These are phyloP conservation scores for Sapajus apella DNA, from an alignment of 2,113 vertebrate genomes.

Conservation along the genomic window DNA sequence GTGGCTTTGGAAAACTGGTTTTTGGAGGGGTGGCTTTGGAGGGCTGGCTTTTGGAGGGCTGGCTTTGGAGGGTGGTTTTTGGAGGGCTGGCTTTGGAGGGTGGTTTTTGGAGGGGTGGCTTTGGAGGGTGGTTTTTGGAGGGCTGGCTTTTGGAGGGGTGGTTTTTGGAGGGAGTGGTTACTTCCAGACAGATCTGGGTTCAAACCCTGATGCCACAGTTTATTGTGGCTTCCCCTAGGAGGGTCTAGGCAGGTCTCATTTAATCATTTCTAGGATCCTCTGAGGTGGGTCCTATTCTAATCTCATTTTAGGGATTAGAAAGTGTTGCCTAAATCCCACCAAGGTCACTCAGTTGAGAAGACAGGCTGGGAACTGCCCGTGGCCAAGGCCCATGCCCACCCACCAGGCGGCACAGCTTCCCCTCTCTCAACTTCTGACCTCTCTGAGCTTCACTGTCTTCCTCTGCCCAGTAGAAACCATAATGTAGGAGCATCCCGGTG, in stretches of 20 bases:
- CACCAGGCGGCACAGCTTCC: accelerated
- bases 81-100: too few species aligned
- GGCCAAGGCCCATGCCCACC: neutral
- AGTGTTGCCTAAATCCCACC: neutral
- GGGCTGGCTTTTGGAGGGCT: too few species aligned
- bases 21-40: neutral
- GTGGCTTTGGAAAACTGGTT: neutral
- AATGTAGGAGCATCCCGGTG: accelerated
- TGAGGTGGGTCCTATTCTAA: neutral
- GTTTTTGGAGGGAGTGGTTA: neutral
- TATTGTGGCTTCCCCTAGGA: neutral
- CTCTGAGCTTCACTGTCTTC: neutral
- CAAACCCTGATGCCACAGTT: neutral
- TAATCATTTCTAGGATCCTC: neutral
- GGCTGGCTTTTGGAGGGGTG: neutral
- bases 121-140: too few species aligned
- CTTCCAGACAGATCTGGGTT: neutral
- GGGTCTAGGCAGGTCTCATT: neutral
- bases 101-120: too few species aligned
- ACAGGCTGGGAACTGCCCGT: neutral
- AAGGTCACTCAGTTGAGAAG: conserved; percentile 6
- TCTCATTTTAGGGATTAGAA: conserved; percentile 5
- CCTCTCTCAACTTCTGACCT: neutral
- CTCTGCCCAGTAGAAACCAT: neutral
- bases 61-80: neutral